These are phyloP conservation scores for Strigamia maritima DNA, from an alignment of 2,888 invertebrate genomes.

Conservation along the genomic window DNA sequence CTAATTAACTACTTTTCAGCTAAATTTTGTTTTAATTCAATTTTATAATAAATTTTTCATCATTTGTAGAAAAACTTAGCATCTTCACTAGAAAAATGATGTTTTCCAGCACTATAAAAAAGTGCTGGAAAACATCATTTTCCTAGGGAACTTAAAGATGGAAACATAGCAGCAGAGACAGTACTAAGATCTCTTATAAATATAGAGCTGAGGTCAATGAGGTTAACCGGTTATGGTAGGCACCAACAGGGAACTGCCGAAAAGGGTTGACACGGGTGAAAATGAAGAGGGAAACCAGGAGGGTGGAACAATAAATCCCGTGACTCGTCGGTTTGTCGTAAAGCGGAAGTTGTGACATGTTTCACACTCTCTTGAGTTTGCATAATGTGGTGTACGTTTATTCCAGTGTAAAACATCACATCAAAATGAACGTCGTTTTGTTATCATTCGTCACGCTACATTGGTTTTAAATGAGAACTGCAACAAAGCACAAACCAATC, in stretches of 20 bases:
- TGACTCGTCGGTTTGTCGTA: conserved; percentile 19
- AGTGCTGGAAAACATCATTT: too few species aligned
- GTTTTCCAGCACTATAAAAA: neutral
- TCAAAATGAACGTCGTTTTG: conserved; percentile 19
- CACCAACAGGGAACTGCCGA: neutral
- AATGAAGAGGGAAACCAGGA: neutral
- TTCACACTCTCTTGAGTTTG: conserved; percentile 32
- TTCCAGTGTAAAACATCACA: conserved; percentile 28
- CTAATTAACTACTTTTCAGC: too few species aligned
- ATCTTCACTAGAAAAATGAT: neutral
- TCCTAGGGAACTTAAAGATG: neutral
- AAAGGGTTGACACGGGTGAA: neutral
- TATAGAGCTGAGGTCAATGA: conserved; percentile 25
- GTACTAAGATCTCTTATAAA: neutral
- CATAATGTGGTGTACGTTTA: conserved; percentile 28
- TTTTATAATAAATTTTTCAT: too few species aligned
- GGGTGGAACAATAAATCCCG: conserved; percentile 22
- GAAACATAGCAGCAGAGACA: neutral
- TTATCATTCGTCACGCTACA: conserved; percentile 26
- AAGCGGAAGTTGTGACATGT: conserved; percentile 30
- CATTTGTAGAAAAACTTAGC: neutral
- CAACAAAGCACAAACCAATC: conserved; percentile 26
- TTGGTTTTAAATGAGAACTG: conserved; percentile 20
- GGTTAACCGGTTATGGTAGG: conserved; percentile 16
- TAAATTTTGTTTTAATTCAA: too few species aligned